Evolutionary conservation across 2,797 vertebrate genomes (phyloP).

Genomic region (Erpetoichthys calabaricus): DNA sequence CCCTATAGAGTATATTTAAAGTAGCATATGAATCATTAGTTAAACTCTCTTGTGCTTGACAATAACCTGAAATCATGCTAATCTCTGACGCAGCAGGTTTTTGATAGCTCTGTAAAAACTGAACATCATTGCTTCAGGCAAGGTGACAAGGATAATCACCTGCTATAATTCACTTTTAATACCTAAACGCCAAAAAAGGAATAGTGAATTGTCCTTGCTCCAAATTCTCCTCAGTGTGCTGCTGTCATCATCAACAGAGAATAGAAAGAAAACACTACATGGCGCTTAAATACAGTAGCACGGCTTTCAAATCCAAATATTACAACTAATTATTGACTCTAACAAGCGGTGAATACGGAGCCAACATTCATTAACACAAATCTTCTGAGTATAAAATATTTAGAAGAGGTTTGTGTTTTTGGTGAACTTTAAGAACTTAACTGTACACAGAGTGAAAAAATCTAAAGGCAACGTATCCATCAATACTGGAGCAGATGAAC

Average conservation of each 20-base stretch:
- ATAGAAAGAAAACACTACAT: constrained; percentile 15
- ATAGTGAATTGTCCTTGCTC: constrained; percentile 53
- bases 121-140: constrained; percentile 76
- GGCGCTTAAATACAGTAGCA: neutral
- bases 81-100: constrained; percentile 70
- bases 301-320: neutral
- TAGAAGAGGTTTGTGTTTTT: too few species aligned
- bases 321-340: too few species aligned
- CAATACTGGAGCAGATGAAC: too few species aligned
- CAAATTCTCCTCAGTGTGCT: constrained; percentile 22
- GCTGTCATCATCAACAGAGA: constrained; percentile 2
- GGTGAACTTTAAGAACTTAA: too few species aligned
- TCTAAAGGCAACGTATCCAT: too few species aligned
- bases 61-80: constrained; percentile 51
- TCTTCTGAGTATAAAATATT: too few species aligned
- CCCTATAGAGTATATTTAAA: constrained; percentile 12
- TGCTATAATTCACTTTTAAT: constrained; percentile 76
- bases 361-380: too few species aligned
- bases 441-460: too few species aligned
- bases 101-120: constrained; percentile 60
- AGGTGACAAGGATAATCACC: constrained; percentile 71
- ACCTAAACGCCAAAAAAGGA: constrained; percentile 54
- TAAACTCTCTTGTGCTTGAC: constrained; percentile 26
- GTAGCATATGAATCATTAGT: constrained; percentile 28
- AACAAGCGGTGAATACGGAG: too few species aligned